Evolutionary conservation across 2,888 invertebrate species (phyloP).

Genomic region (Patella ulyssiponensis): DNA sequence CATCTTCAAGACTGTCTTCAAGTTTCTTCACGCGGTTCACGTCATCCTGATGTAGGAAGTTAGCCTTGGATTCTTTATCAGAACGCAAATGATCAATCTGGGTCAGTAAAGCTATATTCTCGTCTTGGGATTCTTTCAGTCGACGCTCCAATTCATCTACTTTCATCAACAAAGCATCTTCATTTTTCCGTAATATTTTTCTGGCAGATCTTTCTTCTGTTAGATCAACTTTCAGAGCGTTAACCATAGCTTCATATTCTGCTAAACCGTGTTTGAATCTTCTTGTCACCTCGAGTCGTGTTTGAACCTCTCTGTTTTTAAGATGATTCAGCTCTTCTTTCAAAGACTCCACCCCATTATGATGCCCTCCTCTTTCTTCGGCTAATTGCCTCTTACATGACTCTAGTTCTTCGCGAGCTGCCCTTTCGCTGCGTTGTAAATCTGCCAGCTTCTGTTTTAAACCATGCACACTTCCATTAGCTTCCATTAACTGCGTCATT

Average conservation of each 20-base stretch:
- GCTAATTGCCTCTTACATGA: conserved; percentile 57
- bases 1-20: conserved; percentile 58
- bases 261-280: conserved; percentile 63
- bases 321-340: conserved; percentile 63
- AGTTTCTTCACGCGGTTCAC: conserved; percentile 55
- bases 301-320: conserved; percentile 63
- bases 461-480: conserved; percentile 59
- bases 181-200: conserved; percentile 62
- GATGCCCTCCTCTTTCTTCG: conserved; percentile 61
- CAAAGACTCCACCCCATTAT: conserved; percentile 55
- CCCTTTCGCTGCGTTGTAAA: conserved; percentile 59
- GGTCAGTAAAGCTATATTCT: conserved; percentile 15
- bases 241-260: conserved; percentile 65
- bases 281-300: conserved; percentile 60
- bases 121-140: conserved; percentile 31
- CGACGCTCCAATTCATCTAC: conserved; percentile 49
- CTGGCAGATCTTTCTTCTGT: conserved; percentile 63
- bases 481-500: conserved; percentile 61
- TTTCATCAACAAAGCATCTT: conserved; percentile 63
- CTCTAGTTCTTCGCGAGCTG: conserved; percentile 60
- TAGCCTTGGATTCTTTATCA: neutral
- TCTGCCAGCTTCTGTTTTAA: conserved; percentile 59
- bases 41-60: neutral
- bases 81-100: neutral
- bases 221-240: conserved; percentile 64